Percentiles rank a stretch among this genome's conserved stretches.
Evolutionary conservation across 1,140 invertebrate genomes (phyloP).

Genomic region (Saccostrea glomerata): DNA sequence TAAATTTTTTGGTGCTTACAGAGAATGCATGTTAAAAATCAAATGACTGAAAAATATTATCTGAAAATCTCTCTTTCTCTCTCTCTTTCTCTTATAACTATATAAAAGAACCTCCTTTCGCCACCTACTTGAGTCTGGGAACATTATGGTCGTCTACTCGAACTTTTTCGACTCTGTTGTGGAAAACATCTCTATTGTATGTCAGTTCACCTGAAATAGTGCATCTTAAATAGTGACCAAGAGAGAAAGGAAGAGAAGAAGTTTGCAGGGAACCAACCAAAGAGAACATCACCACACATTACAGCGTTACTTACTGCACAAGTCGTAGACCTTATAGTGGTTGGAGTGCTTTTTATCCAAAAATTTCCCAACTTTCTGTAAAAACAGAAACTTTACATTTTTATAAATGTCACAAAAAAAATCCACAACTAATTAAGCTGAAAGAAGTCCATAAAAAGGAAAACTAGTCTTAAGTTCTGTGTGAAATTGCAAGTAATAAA

Average conservation of each 20-base stretch:
- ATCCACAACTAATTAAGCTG: no score
- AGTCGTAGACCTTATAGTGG: conserved; percentile 83
- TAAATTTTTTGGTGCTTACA: no score
- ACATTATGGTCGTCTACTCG: conserved; percentile 85
- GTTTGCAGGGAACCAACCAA: no score
- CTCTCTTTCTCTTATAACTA: background rate
- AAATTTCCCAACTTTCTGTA: conserved; percentile 82
- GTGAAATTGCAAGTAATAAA: no score
- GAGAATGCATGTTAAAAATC: no score
- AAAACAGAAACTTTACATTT: conserved; percentile 80
- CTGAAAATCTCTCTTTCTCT: no score
- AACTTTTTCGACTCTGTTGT: conserved; percentile 81
- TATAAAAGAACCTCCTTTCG: background rate
- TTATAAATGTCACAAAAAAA: conserved; percentile 71
- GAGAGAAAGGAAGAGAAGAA: no score
- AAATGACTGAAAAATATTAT: background rate
- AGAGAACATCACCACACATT: no score
- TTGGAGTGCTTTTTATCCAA: conserved; percentile 82
- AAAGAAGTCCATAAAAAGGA: no score
- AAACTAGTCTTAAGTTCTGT: no score
- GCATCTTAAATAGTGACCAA: no score
- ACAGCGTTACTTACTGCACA: conserved; percentile 80
- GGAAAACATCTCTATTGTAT: conserved; percentile 82
- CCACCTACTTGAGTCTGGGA: conserved; percentile 74
- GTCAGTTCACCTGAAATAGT: conserved; percentile 77